Evolutionary conservation across 2,888 invertebrate genomes (phyloP), one percentile per base, ranked within the genome.

Genomic region (Diarsia mendica): DNA sequence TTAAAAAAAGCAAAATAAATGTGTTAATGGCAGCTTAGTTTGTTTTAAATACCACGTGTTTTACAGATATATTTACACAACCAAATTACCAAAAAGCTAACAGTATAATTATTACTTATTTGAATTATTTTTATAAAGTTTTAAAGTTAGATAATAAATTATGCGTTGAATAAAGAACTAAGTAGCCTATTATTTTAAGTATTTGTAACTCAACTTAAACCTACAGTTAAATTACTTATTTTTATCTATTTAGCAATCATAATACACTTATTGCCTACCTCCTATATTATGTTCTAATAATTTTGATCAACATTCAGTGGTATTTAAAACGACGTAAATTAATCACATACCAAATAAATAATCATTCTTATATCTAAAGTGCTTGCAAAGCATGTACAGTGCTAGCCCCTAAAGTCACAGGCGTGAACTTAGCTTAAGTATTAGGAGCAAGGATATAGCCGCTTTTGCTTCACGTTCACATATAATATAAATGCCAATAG

Each of bases 1-100:
- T 94, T 94, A 93, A 85, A 80, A 48, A 94, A 95, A 90, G 94
- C 94, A 89, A 88, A 75, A 61, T 76, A 89, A 83, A 87, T 85
- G 82, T 87, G 91, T 93, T 93, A 93, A 87, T 89, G 74, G 91
- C 91, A 85, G 90, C 89, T 82, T 81, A 67, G 84, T 73, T 85
- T 80, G 84, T 88, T 86, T 90, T 85, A 88, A 89, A 90, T 89
- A 89, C 89, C 89, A 89, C 86, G 15, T 74, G 33, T 8, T 67
- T 73, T 46, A 71, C 68, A 66, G 6, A 65, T 46, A 58, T 66
- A 51, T 60, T 48, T 33, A 67, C 33, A 70, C 23, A n/a, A 61
- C 8, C 18, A 63, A 58, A 69, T 63, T 0, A 61, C 8, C n/a
- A 61, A 67, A 33, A 58, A 60, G 39, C n/a, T 49, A 48, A 28